These are phyloP conservation scores for Ptychadena robeensis DNA, from an alignment of 2,797 vertebrate species.

Conservation along the genomic window DNA sequence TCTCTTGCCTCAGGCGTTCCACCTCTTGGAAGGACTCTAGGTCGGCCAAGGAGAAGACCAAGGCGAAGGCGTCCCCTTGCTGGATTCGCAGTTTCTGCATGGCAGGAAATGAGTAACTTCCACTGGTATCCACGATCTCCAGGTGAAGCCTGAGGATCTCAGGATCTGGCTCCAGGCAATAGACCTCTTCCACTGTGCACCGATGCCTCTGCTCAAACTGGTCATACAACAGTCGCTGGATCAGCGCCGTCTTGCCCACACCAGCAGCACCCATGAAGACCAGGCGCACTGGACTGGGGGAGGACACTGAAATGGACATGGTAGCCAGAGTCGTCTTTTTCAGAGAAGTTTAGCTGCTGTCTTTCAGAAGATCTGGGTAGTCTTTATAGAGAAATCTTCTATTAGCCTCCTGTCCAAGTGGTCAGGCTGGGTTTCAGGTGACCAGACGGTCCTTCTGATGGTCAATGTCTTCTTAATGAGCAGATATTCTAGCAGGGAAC, in stretches of 20 bases:
- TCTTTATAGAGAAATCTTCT: too few relatives aligned
- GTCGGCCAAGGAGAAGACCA: constrained; percentile 75
- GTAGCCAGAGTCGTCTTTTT: too few relatives aligned
- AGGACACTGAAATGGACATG: constrained; percentile 37
- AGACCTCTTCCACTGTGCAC: constrained; percentile 79
- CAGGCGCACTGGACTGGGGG: constrained; percentile 66
- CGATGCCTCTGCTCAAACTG: constrained; percentile 72
- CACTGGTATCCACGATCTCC: constrained; percentile 79
- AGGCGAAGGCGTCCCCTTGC: constrained; percentile 74
- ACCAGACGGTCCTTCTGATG: neutral
- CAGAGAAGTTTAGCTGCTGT: too few relatives aligned
- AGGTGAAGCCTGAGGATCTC: constrained; percentile 64
- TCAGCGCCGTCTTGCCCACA: constrained; percentile 77
- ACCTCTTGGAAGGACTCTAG: constrained; percentile 73
- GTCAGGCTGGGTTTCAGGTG: neutral
- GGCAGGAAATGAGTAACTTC: constrained; percentile 80
- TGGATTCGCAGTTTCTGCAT: constrained; percentile 78
- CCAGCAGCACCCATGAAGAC: constrained; percentile 75
- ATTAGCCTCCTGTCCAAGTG: neutral
- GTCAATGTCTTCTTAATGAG: neutral
- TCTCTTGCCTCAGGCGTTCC: constrained; percentile 73
- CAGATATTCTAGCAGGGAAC: neutral
- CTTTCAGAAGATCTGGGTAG: neutral
- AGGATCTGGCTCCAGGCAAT: constrained; percentile 61
- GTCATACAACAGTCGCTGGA: constrained; percentile 74